Evolutionary conservation across 2,888 invertebrate species (phyloP).

Genomic region (Epinotia bilunana): DNA sequence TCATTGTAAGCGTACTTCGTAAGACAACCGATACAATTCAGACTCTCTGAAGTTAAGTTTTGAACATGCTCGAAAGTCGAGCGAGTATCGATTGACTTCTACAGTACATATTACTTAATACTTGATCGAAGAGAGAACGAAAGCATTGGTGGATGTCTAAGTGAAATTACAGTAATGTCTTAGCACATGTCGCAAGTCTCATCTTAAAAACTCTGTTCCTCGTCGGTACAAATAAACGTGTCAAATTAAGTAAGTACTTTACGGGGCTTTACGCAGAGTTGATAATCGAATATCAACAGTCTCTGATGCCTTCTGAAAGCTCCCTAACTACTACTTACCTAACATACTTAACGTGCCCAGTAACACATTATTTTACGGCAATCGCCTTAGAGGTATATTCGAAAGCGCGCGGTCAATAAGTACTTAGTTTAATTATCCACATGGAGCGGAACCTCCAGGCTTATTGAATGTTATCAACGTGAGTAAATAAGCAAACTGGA

Average conservation of each 20-base stretch:
- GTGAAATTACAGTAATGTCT: constrained; percentile 3
- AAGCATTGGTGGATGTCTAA: neutral
- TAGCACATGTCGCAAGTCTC: neutral
- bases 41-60: neutral
- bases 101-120: neutral
- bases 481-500: constrained; percentile 62
- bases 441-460: constrained; percentile 20
- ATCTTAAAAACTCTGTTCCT: neutral
- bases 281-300: neutral
- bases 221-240: neutral
- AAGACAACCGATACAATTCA: neutral
- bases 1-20: no score
- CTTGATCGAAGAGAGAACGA: neutral
- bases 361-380: no score
- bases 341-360: no score
- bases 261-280: neutral
- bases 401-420: neutral
- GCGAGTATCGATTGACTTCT: no score
- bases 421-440: constrained; percentile 8
- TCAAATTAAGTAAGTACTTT: neutral
- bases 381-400: constrained; percentile 9
- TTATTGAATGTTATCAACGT: constrained; percentile 51
- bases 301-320: neutral
- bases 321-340: neutral
- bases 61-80: neutral